A percentile compares a stretch with the other conserved stretches of the same genome.
Conservation (phyloP, 2,113 vertebrate species). For the Suricata suricatta region DNA sequence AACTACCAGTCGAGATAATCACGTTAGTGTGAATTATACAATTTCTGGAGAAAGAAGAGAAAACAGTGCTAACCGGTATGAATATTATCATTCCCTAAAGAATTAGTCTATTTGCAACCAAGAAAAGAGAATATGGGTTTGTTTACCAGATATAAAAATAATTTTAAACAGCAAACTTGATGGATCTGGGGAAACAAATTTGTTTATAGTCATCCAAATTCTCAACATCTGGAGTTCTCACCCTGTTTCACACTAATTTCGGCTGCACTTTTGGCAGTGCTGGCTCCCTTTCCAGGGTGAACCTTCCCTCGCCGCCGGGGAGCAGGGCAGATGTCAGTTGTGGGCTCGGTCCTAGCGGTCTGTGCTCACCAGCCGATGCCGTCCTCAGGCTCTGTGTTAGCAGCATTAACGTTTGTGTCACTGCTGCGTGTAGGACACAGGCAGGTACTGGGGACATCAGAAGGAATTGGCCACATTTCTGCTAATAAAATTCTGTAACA, state of each 20-base stretch:
- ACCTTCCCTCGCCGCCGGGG: fast-evolving
- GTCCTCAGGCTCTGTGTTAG: background rate
- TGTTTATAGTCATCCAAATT: slow-evolving; percentile 43
- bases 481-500: background rate
- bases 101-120: slow-evolving; percentile 54
- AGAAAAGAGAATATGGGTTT: slow-evolving; percentile 58
- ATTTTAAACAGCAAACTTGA: slow-evolving; percentile 53
- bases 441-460: too few relatives aligned
- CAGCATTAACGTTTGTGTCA: too few relatives aligned
- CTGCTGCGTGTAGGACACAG: background rate
- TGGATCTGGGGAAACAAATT: slow-evolving; percentile 36
- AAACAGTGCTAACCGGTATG: background rate
- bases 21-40: background rate
- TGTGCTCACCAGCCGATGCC: background rate
- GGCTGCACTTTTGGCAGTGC: background rate
- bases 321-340: background rate
- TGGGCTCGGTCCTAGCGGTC: background rate
- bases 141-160: slow-evolving; percentile 71
- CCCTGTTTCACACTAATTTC: background rate
- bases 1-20: slow-evolving; percentile 17
- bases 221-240: slow-evolving; percentile 65
- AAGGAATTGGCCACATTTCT: background rate
- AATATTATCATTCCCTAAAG: slow-evolving; percentile 40
- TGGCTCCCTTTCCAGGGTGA: background rate
- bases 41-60: slow-evolving; percentile 31